phyloP scores from a whole-genome alignment of 2,888 invertebrate species.

The Neoascia interrupta region DNA sequence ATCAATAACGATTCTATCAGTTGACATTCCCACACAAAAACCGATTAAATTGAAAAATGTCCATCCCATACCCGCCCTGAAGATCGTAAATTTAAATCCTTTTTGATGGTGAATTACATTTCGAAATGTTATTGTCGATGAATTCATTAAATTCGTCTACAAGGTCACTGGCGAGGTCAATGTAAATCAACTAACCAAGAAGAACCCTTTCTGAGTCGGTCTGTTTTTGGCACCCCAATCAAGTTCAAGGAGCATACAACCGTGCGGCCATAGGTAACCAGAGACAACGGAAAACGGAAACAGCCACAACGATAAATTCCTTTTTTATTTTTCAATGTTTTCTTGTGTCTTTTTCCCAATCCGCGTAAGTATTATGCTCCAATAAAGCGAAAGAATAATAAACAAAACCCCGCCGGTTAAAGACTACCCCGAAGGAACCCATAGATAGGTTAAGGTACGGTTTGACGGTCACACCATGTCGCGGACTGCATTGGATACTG shows the following conservation, averaged over 20 bases:
- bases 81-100: slow-evolving; percentile 23
- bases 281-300: slow-evolving; percentile 69
- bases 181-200: slow-evolving; percentile 24
- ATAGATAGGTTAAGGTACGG: slow-evolving; percentile 14
- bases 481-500: slow-evolving; percentile 59
- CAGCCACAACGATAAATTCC: slow-evolving; percentile 63
- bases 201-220: slow-evolving; percentile 33
- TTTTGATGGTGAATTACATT: slow-evolving; percentile 46
- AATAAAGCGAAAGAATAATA: slow-evolving; percentile 21
- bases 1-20: slow-evolving; percentile 20
- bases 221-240: slow-evolving; percentile 62
- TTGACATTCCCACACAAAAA: slow-evolving; percentile 8
- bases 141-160: slow-evolving; percentile 52
- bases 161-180: slow-evolving; percentile 62
- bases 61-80: background rate
- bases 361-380: slow-evolving; percentile 11
- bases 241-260: slow-evolving; percentile 66
- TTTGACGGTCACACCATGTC: slow-evolving; percentile 10
- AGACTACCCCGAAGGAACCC: slow-evolving; percentile 6
- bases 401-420: background rate
- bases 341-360: slow-evolving; percentile 4
- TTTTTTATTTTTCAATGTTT: slow-evolving; percentile 41
- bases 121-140: slow-evolving; percentile 48
- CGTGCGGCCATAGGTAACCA: slow-evolving; percentile 3
- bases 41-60: slow-evolving; percentile 24